Base-by-base conservation (phyloP, 2,113 vertebrate species). In the Collichthys lucidus region DNA sequence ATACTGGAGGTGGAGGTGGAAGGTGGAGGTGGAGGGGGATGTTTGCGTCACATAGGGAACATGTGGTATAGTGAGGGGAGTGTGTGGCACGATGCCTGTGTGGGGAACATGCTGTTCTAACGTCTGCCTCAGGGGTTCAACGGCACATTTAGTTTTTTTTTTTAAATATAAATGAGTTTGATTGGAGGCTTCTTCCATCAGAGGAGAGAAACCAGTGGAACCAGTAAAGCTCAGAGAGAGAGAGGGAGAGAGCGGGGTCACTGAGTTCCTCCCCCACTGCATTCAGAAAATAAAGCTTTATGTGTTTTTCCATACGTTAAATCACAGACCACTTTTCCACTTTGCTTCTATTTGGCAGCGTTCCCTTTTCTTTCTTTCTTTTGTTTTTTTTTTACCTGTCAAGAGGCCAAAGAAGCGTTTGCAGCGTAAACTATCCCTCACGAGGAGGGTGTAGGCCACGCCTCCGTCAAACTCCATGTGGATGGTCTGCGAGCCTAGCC, bases 401-500 rank as follows among this genome's bases (percentile, higher is more conserved):
- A 97, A 64, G 35, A 89, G 91, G 89, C 94, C 93, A 86, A 96
- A 95, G 88, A 97, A 97, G 69, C 92, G 87, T 71, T 95, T 96
- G 94, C 97, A 97, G 73, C 95, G 96, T 15, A 75, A 69, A 50
- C 90, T 93, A 92, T 96, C 96, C 62, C 97, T 93, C 42, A 97
- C 95, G 7, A 98, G 94, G 61, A 98, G 93, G 0, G 93, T 97
- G 88, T 97, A 98, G 20, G 97, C 96, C 26, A 91, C 83, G 59
- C 84, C 94, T 0, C 91, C 90, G 16, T 95, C 95, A 81, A 97
- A 97, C 86, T 96, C 96, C 92, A 98, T 93, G 89, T 96, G 94
- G 77, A 98, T 93, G 79, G 93, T 96, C 93, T 98, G 97, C 24
- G 96, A 96, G 75, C 95, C 94, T 35, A 98, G 93, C 24, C 97